These are phyloP conservation scores for Lycaena phlaeas DNA, from an alignment of 2,888 invertebrate genomes.

Conservation along the genomic window DNA sequence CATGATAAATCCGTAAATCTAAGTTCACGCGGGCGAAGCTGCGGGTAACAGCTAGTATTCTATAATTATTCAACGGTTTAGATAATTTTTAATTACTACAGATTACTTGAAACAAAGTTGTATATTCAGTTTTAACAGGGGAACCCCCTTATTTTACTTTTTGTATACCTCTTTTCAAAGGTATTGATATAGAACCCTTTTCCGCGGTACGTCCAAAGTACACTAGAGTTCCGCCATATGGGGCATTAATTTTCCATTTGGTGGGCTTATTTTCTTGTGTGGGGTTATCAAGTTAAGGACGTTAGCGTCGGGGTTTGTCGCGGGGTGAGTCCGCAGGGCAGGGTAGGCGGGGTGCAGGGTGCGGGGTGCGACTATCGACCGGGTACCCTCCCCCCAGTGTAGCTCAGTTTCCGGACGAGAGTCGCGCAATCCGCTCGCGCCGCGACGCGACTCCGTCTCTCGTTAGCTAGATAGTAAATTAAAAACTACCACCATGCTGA, in stretches of 20 bases:
- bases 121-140: too few species aligned
- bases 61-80: too few species aligned
- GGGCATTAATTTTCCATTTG: constrained; percentile 67
- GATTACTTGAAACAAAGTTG: too few species aligned
- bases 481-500: constrained; percentile 79
- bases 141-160: too few species aligned
- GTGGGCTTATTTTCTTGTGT: constrained; percentile 67
- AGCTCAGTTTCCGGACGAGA: constrained; percentile 74
- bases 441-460: constrained; percentile 61
- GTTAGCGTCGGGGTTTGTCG: constrained; percentile 47
- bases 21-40: too few species aligned
- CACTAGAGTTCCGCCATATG: background rate
- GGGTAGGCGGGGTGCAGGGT: constrained; percentile 45
- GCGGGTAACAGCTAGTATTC: too few species aligned
- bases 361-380: constrained; percentile 74
- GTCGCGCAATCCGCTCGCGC: constrained; percentile 75
- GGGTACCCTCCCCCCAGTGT: constrained; percentile 70
- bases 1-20: too few species aligned
- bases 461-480: constrained; percentile 69
- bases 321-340: constrained; percentile 60
- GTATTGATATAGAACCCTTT: too few species aligned
- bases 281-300: constrained; percentile 69
- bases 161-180: too few species aligned
- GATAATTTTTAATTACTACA: too few species aligned
- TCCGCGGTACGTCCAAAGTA: too few species aligned